Base-by-base conservation (phyloP, 2,113 vertebrate species). In the Poeciliopsis turrubarensis region DNA sequence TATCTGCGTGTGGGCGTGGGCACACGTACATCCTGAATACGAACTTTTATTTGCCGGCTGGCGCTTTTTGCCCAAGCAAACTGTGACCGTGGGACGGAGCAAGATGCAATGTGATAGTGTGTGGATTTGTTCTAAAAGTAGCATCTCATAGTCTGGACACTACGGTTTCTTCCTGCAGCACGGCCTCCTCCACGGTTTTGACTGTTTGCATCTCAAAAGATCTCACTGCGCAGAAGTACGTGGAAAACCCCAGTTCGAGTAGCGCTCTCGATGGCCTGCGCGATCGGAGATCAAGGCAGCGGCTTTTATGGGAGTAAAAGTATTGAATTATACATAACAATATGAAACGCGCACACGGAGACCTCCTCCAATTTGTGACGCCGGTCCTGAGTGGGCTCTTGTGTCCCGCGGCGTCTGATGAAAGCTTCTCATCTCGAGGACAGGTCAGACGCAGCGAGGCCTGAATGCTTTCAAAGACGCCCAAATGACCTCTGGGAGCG, bases 341-440 rank as follows among this genome's bases (percentile, higher is more conserved):
- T 80, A 79, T 73, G 34, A 81, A 83, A 71, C 60, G 76, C 69
- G 67, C 73, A 83, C 75, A 75, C 32, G 65, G 64, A 74, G 67
- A 73, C 34, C 69, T 68, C 41, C 60, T 84, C 80, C 91, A 92
- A 93, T 93, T 93, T 89, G 81, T 80, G 72, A 51, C 82, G 77
- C 86, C 81, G 89, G 30, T 90, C 84, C 90, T 85, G 89, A 93
- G 93, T 93, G 93, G 88, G 84, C 92, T 92, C 88, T 92, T 87
- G 86, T 91, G 89, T 91, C 88, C 75, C 41, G 72, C 73, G 44
- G 70, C 86, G 86, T 73, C 90, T 93, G 91, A 94, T 94, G 91
- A 94, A 94, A 94, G 94, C 87, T 47, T 88, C 90, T 93, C 87
- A 82, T 94, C 82, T 90, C 75, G 69, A 86, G 87, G 86, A 87